These are phyloP conservation scores for Sminthurinus aureus DNA, from an alignment of 2,888 invertebrate genomes.

Conservation along the genomic window DNA sequence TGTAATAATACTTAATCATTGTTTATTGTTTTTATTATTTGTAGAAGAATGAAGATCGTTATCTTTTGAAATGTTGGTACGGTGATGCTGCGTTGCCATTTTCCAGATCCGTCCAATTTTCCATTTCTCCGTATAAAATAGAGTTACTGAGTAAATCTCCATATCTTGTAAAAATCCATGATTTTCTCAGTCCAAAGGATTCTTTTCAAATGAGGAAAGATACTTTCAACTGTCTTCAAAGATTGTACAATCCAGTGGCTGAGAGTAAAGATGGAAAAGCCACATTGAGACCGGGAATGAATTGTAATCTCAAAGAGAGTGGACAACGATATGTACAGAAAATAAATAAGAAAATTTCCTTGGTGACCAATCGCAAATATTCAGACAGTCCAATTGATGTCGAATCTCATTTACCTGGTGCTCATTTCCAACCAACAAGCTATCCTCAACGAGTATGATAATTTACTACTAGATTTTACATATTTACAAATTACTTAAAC, in stretches of 20 bases:
- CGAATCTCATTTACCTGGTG: not conserved
- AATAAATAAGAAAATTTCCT: not conserved
- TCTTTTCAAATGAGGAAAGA: not conserved
- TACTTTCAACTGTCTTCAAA: not conserved
- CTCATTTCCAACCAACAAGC: not conserved
- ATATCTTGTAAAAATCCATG: slow-evolving; percentile 14
- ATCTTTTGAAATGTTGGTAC: slow-evolving; percentile 18
- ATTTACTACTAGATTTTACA: too few relatives aligned
- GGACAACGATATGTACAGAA: not conserved
- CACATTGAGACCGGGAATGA: not conserved
- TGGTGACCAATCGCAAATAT: not conserved
- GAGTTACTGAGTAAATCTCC: slow-evolving; percentile 2
- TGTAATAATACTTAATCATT: too few relatives aligned
- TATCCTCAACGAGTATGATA: too few relatives aligned
- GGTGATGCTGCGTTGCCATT: not conserved
- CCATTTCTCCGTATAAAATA: slow-evolving; percentile 4
- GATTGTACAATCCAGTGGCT: too few relatives aligned
- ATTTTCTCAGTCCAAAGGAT: not conserved
- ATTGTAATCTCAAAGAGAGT: not conserved
- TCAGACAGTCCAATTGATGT: not conserved
- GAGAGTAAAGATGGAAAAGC: too few relatives aligned
- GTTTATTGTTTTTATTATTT: too few relatives aligned
- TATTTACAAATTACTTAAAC: too few relatives aligned
- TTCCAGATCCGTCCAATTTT: not conserved
- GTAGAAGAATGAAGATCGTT: too few relatives aligned